Percentiles rank a stretch among this genome's conserved stretches.
Evolutionary conservation across 1,140 invertebrate genomes (phyloP).

Genomic region (Lerema accius): DNA sequence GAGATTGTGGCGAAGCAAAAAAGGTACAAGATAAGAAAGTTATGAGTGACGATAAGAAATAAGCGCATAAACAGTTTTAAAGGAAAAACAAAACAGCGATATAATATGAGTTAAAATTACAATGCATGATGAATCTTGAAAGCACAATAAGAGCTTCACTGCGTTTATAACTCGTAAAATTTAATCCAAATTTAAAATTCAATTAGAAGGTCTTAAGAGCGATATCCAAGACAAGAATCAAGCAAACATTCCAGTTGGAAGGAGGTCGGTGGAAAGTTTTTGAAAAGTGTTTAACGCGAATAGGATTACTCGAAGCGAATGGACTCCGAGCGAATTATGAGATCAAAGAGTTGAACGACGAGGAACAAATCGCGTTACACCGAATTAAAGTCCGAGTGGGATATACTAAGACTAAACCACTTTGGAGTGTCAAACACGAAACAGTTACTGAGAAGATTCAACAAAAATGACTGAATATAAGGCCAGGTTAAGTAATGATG

Average conservation of each 20-base stretch:
- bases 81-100: too few species aligned
- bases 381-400: conserved; percentile 18
- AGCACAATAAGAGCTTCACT: too few species aligned
- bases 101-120: too few species aligned
- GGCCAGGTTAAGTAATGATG: too few species aligned
- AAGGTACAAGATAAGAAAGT: too few species aligned
- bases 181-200: conserved; percentile 2
- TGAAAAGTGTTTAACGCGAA: conserved; percentile 36
- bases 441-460: too few species aligned
- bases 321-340: conserved; percentile 31
- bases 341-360: conserved; percentile 33
- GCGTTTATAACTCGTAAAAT: neutral
- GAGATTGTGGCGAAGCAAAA: too few species aligned
- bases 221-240: conserved; percentile 7
- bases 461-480: too few species aligned
- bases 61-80: too few species aligned
- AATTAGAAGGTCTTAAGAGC: conserved; percentile 11
- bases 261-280: conserved; percentile 21
- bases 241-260: conserved; percentile 21
- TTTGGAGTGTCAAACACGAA: conserved; percentile 5
- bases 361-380: conserved; percentile 29
- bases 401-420: conserved; percentile 7
- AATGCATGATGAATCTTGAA: too few species aligned
- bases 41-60: too few species aligned
- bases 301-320: conserved; percentile 34